phyloP scores from a whole-genome alignment of 1,140 invertebrate species.

The Schmidtea mediterranea region DNA sequence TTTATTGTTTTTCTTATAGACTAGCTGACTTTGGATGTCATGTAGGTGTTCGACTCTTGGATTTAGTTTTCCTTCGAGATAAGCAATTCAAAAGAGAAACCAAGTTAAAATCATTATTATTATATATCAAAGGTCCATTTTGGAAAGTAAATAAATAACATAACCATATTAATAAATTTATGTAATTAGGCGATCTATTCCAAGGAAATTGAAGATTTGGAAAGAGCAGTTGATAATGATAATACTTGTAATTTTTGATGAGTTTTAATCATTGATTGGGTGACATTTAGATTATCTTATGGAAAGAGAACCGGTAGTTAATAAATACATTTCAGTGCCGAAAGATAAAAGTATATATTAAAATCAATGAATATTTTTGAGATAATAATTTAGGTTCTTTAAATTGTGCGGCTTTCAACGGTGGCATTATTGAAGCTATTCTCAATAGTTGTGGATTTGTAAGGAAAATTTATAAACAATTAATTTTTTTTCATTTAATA shows the following conservation, averaged over 20 bases:
- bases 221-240: constrained; percentile 1
- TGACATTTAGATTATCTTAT: constrained; percentile 54
- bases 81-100: constrained; percentile 74
- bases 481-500: no score
- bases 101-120: constrained; percentile 67
- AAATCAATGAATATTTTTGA: not conserved
- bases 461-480: no score
- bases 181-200: constrained; percentile 6
- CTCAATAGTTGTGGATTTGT: constrained; percentile 78
- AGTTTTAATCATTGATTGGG: not conserved
- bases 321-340: constrained; percentile 84
- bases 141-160: constrained; percentile 48
- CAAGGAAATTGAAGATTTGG: constrained; percentile 8
- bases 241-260: not conserved
- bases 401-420: constrained; percentile 90
- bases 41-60: constrained; percentile 68
- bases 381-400: constrained; percentile 33
- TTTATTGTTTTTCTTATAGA: constrained; percentile 28
- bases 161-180: not conserved
- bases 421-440: constrained; percentile 84
- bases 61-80: constrained; percentile 70
- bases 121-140: constrained; percentile 77
- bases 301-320: constrained; percentile 83
- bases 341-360: constrained; percentile 53
- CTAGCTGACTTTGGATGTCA: constrained; percentile 70